Conservation (phyloP, 2,888 invertebrate species). For the Dicyrtomina minuta region DNA sequence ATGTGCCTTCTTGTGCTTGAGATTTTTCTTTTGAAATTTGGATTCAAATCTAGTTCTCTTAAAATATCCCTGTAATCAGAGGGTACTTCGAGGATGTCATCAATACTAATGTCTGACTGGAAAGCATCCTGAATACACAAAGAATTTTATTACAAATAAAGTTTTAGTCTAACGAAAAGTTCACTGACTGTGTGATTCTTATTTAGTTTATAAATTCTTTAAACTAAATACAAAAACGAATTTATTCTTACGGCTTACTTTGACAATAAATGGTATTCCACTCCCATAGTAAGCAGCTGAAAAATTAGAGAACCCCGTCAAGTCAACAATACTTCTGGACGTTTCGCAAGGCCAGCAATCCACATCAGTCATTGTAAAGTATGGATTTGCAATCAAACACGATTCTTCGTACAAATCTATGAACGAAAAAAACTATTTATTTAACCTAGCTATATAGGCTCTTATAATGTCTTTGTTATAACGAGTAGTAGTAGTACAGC, state of each 20-base stretch:
- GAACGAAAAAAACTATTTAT: constrained; percentile 54
- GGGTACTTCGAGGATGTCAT: constrained; percentile 64
- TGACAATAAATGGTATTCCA: constrained; percentile 63
- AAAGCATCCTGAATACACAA: constrained; percentile 60
- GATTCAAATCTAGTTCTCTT: constrained; percentile 57
- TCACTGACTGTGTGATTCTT: too few species aligned
- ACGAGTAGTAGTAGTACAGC: too few species aligned
- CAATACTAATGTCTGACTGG: constrained; percentile 62
- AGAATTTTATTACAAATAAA: neutral
- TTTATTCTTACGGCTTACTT: constrained; percentile 56
- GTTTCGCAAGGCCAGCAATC: constrained; percentile 81
- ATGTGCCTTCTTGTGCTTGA: constrained; percentile 36
- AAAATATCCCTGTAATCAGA: constrained; percentile 64
- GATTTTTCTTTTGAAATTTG: constrained; percentile 31
- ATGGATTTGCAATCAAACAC: constrained; percentile 80
- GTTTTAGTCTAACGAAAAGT: neutral
- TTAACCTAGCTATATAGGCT: constrained; percentile 31
- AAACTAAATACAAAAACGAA: neutral
- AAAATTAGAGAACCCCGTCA: constrained; percentile 63
- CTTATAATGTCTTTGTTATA: neutral
- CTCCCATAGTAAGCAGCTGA: constrained; percentile 59
- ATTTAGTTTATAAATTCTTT: neutral
- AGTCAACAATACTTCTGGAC: constrained; percentile 68
- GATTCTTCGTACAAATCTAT: constrained; percentile 79
- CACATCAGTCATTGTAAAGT: constrained; percentile 76